Base-by-base conservation (phyloP, 2,113 vertebrate species). In the Misgurnus mizolepis region DNA sequence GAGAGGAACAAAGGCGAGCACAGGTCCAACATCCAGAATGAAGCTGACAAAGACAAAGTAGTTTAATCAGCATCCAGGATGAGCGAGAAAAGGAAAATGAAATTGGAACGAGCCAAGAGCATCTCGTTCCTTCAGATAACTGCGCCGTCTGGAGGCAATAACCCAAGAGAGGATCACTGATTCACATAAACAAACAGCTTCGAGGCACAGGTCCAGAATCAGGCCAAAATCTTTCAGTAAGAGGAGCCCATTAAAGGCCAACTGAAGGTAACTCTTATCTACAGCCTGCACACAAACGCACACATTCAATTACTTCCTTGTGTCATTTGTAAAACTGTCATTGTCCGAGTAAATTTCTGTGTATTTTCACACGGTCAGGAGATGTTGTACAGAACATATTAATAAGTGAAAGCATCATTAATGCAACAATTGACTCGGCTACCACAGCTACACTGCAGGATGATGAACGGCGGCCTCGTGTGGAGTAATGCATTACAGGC, bases 21-120 rank as follows among this genome's bases (percentile, higher is more conserved):
- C 43, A 10, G 43, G 12, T 40, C 60, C 22, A 75, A 61, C 67
- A 80, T 62, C 78, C 68, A 84, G 80, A 83, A 67, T 49, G 17
- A 53, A 77, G 62, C 34, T 83, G 85, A 86, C 83, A 84, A 76
- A 86, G 85, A 86, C 80, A 68, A 86, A 86, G 83, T 78, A 56
- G 74, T 86, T 86, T 86, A 84, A 86, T 86, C 85, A 83, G 80
- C 80, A 40, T 82, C 68, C 60, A 53, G 68, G 11, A 75, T 78
- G 50, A 80, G 62, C 6, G 43, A 67, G 68, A 60, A 17, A 45
- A 74, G 8, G 15, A 66, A 56, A 56, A 14, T 69, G 41, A 68
- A 66, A 75, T 56, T 79, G 71, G 43, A 67, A 45, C 10, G 49
- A 58, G 49, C n/a, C 17, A 74, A 17, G 61, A 14, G 53, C 22